Evolutionary conservation across 2,797 vertebrate species (phyloP).

Genomic region (Lithobates pipiens): DNA sequence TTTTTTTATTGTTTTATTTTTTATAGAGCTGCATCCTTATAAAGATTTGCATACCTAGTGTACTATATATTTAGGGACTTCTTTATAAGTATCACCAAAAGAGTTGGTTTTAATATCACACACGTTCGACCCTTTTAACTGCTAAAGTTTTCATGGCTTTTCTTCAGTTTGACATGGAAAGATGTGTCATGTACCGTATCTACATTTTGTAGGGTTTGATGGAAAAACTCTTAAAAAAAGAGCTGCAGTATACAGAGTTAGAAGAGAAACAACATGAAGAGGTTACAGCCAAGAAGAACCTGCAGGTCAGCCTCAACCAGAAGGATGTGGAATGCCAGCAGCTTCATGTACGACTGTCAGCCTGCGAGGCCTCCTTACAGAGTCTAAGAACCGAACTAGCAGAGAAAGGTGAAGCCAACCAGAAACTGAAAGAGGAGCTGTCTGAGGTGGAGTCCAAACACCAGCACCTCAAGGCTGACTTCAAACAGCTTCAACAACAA

Average conservation of each 20-base stretch:
- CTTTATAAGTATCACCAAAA: too few relatives aligned
- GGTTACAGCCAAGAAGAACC: constrained; percentile 80
- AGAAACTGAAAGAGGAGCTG: constrained; percentile 86
- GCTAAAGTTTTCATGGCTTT: too few relatives aligned
- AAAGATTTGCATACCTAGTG: too few relatives aligned
- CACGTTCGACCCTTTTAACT: too few relatives aligned
- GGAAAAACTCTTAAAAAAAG: constrained; percentile 85
- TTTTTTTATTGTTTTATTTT: too few relatives aligned
- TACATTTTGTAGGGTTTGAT: constrained; percentile 78
- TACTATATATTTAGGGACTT: too few relatives aligned
- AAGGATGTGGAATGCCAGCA: constrained; percentile 89
- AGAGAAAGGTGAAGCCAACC: constrained; percentile 81
- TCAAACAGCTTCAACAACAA: constrained; percentile 93
- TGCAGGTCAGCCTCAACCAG: constrained; percentile 85
- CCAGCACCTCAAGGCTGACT: constrained; percentile 89
- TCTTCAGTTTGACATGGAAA: too few relatives aligned
- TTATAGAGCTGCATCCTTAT: too few relatives aligned
- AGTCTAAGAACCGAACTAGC: constrained; percentile 81
- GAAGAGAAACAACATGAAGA: constrained; percentile 83
- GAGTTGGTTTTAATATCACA: too few relatives aligned
- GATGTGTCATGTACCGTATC: neutral
- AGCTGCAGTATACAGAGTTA: constrained; percentile 83
- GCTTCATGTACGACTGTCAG: constrained; percentile 82
- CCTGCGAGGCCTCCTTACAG: constrained; percentile 82
- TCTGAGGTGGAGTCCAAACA: constrained; percentile 86